Evolutionary conservation across 2,113 vertebrate species (phyloP).

Genomic region (Crotalus helleri): DNA sequence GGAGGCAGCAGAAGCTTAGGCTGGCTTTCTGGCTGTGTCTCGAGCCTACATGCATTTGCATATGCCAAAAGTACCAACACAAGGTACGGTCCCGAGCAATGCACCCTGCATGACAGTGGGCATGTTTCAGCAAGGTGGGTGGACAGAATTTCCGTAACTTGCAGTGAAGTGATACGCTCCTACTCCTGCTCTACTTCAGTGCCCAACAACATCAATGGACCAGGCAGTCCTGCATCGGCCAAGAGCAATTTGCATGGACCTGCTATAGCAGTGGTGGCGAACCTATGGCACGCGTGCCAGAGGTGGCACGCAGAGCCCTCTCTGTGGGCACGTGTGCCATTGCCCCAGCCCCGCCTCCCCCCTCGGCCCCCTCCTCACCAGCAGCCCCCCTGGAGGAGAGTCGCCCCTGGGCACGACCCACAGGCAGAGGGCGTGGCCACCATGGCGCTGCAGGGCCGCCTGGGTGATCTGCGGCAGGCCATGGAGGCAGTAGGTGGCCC

Average conservation of each 20-base stretch:
- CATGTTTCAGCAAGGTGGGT: neutral
- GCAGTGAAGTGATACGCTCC: neutral
- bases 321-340: no score
- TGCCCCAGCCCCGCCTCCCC: no score
- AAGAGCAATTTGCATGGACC: neutral
- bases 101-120: neutral
- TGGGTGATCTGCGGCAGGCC: no score
- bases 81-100: neutral
- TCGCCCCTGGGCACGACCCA: no score
- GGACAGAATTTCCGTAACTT: neutral
- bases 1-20: neutral
- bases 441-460: no score
- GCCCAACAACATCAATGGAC: neutral
- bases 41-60: neutral
- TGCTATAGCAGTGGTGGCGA: no score
- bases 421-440: no score
- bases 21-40: neutral
- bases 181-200: neutral
- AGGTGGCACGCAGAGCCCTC: no score
- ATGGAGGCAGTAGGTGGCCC: no score
- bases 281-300: no score
- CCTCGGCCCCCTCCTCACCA: no score
- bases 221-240: neutral
- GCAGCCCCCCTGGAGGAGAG: no score
- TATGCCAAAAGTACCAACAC: neutral